These are phyloP conservation scores for Fulica atra DNA, from an alignment of 2,113 vertebrate species.

Conservation along the genomic window DNA sequence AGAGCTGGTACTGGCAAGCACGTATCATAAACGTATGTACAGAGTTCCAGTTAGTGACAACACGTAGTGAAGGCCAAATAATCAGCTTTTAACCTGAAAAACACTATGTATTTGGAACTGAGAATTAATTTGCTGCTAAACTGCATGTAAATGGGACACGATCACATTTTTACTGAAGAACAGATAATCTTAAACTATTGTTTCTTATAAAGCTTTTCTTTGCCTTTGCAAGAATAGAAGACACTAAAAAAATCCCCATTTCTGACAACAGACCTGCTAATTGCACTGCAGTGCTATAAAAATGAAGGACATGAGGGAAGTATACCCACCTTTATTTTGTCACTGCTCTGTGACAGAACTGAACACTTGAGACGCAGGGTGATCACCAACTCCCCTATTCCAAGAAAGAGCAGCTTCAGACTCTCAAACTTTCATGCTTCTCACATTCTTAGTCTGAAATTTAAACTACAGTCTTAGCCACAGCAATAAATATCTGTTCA, in stretches of 20 bases:
- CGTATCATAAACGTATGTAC: not conserved
- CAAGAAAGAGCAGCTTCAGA: not conserved
- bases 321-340: not conserved
- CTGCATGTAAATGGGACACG: not conserved
- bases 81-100: not conserved
- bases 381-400: not conserved
- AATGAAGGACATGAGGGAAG: not conserved
- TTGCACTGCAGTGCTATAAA: not conserved
- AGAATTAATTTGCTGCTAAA: not conserved
- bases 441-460: not conserved
- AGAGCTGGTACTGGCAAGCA: not conserved
- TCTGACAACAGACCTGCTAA: not conserved
- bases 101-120: not conserved
- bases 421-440: not conserved
- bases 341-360: not conserved
- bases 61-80: not conserved
- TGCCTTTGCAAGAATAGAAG: not conserved
- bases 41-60: not conserved
- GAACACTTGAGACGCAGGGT: not conserved
- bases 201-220: not conserved
- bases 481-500: not conserved
- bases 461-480: not conserved
- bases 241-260: not conserved
- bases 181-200: not conserved
- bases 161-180: not conserved